Conservation (phyloP, 2,113 vertebrate genomes). For the Dissostichus mawsoni region DNA sequence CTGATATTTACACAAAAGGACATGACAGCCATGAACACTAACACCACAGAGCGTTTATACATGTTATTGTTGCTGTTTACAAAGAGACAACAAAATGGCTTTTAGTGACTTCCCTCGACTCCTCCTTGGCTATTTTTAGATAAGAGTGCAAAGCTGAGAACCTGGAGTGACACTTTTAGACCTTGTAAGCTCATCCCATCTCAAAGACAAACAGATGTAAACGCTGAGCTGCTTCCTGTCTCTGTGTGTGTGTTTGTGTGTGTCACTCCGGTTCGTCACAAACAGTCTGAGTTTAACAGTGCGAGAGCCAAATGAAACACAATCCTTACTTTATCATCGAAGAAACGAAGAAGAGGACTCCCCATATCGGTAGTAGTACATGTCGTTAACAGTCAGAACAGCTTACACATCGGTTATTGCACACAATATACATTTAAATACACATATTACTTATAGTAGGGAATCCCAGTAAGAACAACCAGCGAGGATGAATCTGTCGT, state of each 20-base stretch:
- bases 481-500: constrained; percentile 28
- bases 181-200: constrained; percentile 67
- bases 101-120: constrained; percentile 62
- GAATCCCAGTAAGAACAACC: constrained; percentile 18
- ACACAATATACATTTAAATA: constrained; percentile 70
- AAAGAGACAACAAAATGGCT: constrained; percentile 73
- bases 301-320: constrained; percentile 77
- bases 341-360: constrained; percentile 51
- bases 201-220: constrained; percentile 10
- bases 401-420: constrained; percentile 72
- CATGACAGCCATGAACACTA: constrained; percentile 42
- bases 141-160: constrained; percentile 81
- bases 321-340: constrained; percentile 43
- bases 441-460: constrained; percentile 39
- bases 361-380: constrained; percentile 23
- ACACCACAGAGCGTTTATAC: constrained; percentile 35
- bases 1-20: constrained; percentile 58
- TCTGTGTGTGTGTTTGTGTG: constrained; percentile 3
- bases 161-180: constrained; percentile 76
- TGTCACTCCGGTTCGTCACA: constrained; percentile 60
- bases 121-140: constrained; percentile 78
- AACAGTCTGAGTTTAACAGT: constrained; percentile 84
- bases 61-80: constrained; percentile 46
- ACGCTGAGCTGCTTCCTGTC: too few species aligned
- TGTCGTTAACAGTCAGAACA: constrained; percentile 76